Percentiles rank a stretch among this genome's conserved stretches.
Conservation (phyloP, 2,888 invertebrate species). For the Notodonta dromedarius region DNA sequence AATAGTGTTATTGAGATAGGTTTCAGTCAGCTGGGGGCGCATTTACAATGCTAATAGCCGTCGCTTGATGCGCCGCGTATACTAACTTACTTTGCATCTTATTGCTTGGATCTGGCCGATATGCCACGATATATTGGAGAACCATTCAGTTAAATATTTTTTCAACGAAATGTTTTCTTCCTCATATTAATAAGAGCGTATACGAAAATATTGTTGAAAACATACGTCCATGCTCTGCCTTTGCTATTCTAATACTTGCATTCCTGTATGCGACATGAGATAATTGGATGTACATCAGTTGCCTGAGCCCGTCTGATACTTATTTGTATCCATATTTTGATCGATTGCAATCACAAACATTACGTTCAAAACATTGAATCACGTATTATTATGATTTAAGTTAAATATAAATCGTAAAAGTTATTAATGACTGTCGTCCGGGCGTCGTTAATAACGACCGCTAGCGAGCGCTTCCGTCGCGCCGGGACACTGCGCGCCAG, state of each 20-base stretch:
- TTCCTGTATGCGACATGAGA: too few species aligned
- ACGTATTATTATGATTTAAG: conserved; percentile 16
- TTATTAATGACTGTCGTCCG: conserved; percentile 38
- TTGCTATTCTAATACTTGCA: too few species aligned
- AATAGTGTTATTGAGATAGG: background rate
- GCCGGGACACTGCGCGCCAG: conserved; percentile 16
- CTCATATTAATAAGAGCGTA: too few species aligned
- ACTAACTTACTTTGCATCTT: conserved; percentile 43
- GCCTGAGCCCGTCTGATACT: too few species aligned
- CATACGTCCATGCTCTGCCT: too few species aligned
- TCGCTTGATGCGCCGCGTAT: conserved; percentile 23
- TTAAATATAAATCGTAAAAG: conserved; percentile 24
- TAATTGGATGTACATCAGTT: too few species aligned
- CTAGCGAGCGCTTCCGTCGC: conserved; percentile 20
- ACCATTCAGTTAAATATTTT: too few species aligned
- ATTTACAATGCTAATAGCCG: conserved; percentile 44
- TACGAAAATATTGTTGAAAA: too few species aligned
- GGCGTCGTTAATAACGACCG: conserved; percentile 27
- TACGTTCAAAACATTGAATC: too few species aligned
- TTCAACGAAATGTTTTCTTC: too few species aligned
- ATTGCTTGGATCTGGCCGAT: conserved; percentile 26
- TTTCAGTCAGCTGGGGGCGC: conserved; percentile 9
- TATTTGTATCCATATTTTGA: too few species aligned
- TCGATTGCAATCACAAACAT: too few species aligned
- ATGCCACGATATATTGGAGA: background rate